Base-by-base conservation (phyloP, 2,797 vertebrate species). In the Tympanoctomys barrerae region DNA sequence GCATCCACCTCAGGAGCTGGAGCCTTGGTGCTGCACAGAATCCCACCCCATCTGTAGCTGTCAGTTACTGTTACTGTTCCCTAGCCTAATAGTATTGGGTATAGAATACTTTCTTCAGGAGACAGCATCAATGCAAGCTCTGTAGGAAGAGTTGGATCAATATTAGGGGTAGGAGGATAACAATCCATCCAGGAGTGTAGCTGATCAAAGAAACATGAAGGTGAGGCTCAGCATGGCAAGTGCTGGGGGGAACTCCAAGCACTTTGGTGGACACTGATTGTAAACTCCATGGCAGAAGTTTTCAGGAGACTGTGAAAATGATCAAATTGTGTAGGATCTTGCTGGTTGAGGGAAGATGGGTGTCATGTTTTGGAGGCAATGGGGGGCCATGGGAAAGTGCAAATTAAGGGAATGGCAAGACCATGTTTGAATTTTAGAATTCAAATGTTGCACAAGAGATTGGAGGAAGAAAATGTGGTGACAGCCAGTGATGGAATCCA, bases 141-240 rank as follows among this genome's bases (percentile, higher is more conserved):
- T 77, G n/a, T 52, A 68, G 18, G 33, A 16, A 13, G 49, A 75
- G 16, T 33, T 7, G 59, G 8, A n/a, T 4, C 49, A 39, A 61
- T 78, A 13, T 9, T 64, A 49, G 8, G n/a, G 14, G 52, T 64
- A 49, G 5, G 31, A 19, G 52, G 24, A 6, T 75, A 66, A 36
- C 7, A 33, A 39, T 73, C 18, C 5, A 36, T 42, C 18, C 59
- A 57, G 80, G 49, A 33, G 46, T 24, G 21, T 59, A 31, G 21
- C 59, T 26, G 22, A n/a, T 12, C 11, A 13, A 4, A 26, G 81
- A 28, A 28, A 7, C 42, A 1, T 0, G 4, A 7, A 22, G 62
- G 18, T 4, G 5, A 39, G n/a, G 52, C 7, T 24, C 11, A 70
- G 49, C n/a, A 7, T 2, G 0, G 18, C 7, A 7, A 36, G 13